These are phyloP conservation scores for Rhombomys opimus DNA, from an alignment of 2,113 vertebrate species.

Conservation along the genomic window DNA sequence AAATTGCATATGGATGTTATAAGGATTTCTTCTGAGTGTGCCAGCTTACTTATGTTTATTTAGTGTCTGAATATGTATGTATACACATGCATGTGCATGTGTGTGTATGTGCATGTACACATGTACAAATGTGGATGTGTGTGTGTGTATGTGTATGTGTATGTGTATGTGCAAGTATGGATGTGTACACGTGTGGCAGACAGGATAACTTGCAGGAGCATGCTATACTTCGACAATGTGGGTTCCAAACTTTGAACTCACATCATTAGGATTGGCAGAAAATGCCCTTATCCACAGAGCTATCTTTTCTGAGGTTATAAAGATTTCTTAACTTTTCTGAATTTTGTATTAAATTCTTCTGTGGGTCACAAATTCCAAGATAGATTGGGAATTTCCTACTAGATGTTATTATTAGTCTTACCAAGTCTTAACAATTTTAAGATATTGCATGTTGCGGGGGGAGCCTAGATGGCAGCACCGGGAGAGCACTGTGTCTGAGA, in stretches of 20 bases:
- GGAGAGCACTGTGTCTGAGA: too few relatives aligned
- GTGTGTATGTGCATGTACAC: neutral
- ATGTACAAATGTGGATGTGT: too few relatives aligned
- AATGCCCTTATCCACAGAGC: too few relatives aligned
- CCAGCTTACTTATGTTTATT: neutral
- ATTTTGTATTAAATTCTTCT: neutral
- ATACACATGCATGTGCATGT: neutral
- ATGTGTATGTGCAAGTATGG: too few relatives aligned
- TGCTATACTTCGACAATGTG: neutral
- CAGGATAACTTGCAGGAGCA: neutral
- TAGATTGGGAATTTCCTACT: neutral
- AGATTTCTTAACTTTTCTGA: neutral
- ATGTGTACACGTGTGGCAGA: neutral
- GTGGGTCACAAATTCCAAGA: neutral
- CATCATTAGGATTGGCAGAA: neutral
- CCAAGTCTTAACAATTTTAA: conserved; percentile 17
- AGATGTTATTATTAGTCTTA: neutral
- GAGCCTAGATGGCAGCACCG: too few relatives aligned
- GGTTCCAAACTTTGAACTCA: neutral
- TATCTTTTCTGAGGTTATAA: neutral
- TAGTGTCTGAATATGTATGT: neutral
- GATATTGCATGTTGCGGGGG: neutral
- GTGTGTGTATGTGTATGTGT: neutral
- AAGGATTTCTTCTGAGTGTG: neutral
- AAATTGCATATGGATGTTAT: neutral